Evolutionary conservation across 2,797 vertebrate species (phyloP), one percentile per base, ranked within the genome.

Genomic region (Hippocampus kuda): DNA sequence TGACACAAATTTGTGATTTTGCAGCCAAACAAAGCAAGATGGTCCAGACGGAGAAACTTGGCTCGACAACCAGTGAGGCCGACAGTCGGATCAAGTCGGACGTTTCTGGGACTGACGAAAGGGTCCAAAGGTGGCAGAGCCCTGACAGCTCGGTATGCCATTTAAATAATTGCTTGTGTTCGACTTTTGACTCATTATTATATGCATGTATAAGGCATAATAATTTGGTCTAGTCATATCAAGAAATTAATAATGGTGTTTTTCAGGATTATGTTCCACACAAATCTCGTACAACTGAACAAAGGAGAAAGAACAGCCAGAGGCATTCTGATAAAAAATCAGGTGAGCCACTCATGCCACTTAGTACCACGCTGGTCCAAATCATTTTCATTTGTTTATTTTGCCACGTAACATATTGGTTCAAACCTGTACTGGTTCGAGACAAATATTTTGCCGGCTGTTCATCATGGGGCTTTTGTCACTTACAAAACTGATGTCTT

Each of bases 11-110:
- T 42, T 68, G 18, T 68, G 38, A 59, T 60, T 46, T 38, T 8
- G 6, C 42, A 68, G 67, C 1, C 24, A 60, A 60, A 46, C 54
- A 68, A 60, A 60, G 20, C 42, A 68, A 68, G 24, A 61, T 68
- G 67, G 26, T 68, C 38, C 67, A 68, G 24, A 60, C 56, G 24
- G 67, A 68, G 3, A 27, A 62, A 63, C 3, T 9, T 5, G 12
- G 18, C 63, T 65, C 44, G 4, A 4, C 24, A 27, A 27, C 5
- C 8, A 65, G 44, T 22, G 63, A 65, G 9, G 13, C 44, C 18
- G 63, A 8, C 44, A 48, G n/a, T 48, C 44, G 24, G 24, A 4
- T 48, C 24, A 65, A 48, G 41, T 65, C 63, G 1, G 63, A 65
- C n/a, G 0, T 65, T 65, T 48, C 63, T 1, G 63, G 48, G n/a